Evolutionary conservation across 1,140 invertebrate genomes (phyloP).

Genomic region (Pantala flavescens): DNA sequence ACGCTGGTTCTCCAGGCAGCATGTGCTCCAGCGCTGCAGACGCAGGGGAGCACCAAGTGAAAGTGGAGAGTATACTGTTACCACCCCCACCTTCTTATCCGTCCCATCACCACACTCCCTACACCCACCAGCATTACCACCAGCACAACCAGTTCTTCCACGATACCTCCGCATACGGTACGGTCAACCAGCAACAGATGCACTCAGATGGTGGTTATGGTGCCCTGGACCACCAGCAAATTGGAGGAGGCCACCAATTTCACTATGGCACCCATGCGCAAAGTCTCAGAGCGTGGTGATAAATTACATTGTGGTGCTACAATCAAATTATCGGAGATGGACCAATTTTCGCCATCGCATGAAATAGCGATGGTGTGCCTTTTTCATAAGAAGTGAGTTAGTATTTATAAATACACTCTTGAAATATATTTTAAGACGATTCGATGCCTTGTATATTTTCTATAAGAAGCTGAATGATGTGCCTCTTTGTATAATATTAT

Average conservation of each 20-base stretch:
- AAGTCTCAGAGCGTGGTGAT: background rate
- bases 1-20: background rate
- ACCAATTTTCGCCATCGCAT: too few species aligned
- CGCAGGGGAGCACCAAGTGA: background rate
- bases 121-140: background rate
- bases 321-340: too few species aligned
- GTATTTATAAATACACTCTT: too few species aligned
- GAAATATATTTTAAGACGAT: too few species aligned
- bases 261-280: background rate
- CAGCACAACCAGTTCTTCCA: background rate
- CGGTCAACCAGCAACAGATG: background rate
- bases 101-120: background rate
- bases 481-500: too few species aligned
- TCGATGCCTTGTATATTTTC: too few species aligned
- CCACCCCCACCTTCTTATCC: background rate
- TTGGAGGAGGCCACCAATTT: background rate
- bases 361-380: too few species aligned
- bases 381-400: too few species aligned
- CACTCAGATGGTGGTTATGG: background rate
- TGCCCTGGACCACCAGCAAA: background rate
- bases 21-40: background rate
- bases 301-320: too few species aligned
- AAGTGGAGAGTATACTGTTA: background rate
- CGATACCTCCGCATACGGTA: background rate
- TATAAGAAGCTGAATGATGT: too few species aligned